Percentiles rank a stretch among this genome's conserved stretches.
phyloP scores from a whole-genome alignment of 2,797 vertebrate genomes.

The Ambastaia sidthimunki region DNA sequence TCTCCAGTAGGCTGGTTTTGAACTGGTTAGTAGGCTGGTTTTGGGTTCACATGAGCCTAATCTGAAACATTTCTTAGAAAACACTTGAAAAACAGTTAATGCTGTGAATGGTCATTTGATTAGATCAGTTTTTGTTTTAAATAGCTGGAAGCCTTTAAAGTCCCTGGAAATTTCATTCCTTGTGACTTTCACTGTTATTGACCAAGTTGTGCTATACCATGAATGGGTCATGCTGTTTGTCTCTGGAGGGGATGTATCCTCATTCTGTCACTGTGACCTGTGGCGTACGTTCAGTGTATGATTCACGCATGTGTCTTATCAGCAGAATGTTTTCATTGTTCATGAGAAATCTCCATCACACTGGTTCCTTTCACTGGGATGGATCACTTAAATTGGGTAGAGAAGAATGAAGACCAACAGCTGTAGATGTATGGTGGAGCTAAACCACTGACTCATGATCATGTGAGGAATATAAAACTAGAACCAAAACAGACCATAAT shows the following conservation, averaged over 20 bases:
- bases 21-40: too few relatives aligned
- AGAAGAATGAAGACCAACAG: slow-evolving; percentile 53
- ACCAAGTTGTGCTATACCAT: background rate
- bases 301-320: slow-evolving; percentile 39
- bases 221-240: slow-evolving; percentile 47
- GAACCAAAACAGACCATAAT: background rate
- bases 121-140: background rate
- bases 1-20: too few relatives aligned
- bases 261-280: slow-evolving; percentile 32
- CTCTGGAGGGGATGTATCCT: slow-evolving; percentile 15
- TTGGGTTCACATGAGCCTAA: too few relatives aligned
- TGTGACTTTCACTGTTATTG: slow-evolving; percentile 24
- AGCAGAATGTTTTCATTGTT: slow-evolving; percentile 74
- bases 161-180: slow-evolving; percentile 51
- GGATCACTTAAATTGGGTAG: background rate
- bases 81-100: too few relatives aligned
- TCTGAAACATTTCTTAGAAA: too few relatives aligned
- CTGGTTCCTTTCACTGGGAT: slow-evolving; percentile 63
- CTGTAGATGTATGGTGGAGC: slow-evolving; percentile 52
- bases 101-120: background rate
- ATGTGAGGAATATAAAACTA: background rate
- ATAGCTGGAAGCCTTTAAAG: background rate
- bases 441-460: slow-evolving; percentile 16
- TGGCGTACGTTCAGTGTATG: slow-evolving; percentile 6
- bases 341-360: slow-evolving; percentile 61